Evolutionary conservation across 2,113 vertebrate species (phyloP), one percentile per base, ranked within the genome.

Genomic region (Hirundichthys speculiger): DNA sequence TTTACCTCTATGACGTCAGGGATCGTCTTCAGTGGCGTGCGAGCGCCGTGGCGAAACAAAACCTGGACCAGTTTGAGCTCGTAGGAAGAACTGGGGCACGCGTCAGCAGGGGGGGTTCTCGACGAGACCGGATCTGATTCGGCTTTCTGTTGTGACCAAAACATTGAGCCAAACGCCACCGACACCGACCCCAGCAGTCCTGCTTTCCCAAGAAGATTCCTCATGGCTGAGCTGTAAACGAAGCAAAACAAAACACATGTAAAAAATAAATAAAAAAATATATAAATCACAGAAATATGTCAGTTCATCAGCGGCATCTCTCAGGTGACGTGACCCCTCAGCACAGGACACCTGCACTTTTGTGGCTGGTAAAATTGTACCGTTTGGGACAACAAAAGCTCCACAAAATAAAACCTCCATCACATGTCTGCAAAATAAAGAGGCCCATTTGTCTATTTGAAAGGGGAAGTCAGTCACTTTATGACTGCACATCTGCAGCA

Each of bases 41-140:
- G 93, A 1, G 96, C 96, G 0, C 96, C 96, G 13, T 96, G 96
- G 41, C 95, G 91, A 64, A 94, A 98, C 48, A 96, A 75, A 7
- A 97, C 93, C 79, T 95, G 96, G 38, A 96, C 94, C 87, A 95
- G 86, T 61, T 91, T 93, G 41, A 97, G 86, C 42, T 95, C 85
- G 19, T 90, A 91, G 2, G 50, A 62, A 27, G 63, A 90, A 45
- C n/a, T 19, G 20, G 49, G 4, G 2, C 40, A 58, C 1, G 1
- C 19, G 3, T 60, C 58, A 3, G n/a, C 15, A 2, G 18, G 19
- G 7, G 30, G 8, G 43, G 18, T 13, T 49, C 21, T 21, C 2
- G 41, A 59, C 49, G 57, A 8, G 6, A 4, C 11, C 1, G 75
- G 48, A 9, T 43, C 75, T 16, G 61, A 30, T 6, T 84, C 58